Percentiles rank a stretch among this genome's conserved stretches.
These are phyloP conservation scores for Achroia grisella DNA, from an alignment of 1,140 invertebrate species.

Conservation along the genomic window DNA sequence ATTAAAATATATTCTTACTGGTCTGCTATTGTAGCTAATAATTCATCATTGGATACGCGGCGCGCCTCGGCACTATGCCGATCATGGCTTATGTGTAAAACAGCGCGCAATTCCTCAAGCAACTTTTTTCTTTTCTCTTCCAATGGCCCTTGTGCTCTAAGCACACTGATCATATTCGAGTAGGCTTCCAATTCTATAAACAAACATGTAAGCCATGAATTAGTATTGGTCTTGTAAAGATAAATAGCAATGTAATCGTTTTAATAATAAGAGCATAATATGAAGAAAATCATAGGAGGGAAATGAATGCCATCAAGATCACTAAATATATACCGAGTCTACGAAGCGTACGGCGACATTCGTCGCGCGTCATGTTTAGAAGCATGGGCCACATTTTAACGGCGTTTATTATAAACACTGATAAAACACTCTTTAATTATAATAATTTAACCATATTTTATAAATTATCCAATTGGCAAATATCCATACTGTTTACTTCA, in stretches of 20 bases:
- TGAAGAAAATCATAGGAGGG: conserved; percentile 66
- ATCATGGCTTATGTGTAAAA: conserved; percentile 91
- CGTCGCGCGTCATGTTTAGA: conserved; percentile 78
- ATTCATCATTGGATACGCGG: conserved; percentile 92
- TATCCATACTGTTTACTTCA: conserved; percentile 75
- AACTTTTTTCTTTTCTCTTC: conserved; percentile 88
- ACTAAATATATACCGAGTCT: conserved; percentile 82
- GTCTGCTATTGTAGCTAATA: conserved; percentile 89
- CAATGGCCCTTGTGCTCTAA: conserved; percentile 92
- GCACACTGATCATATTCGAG: conserved; percentile 88
- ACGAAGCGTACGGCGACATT: conserved; percentile 89
- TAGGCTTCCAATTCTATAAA: conserved; percentile 92
- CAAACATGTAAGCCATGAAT: conserved; percentile 31
- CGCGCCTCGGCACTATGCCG: conserved; percentile 92
- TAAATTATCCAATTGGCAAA: conserved; percentile 67
- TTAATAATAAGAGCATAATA: conserved; percentile 18
- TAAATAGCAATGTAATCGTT: conserved; percentile 20
- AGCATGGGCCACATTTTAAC: conserved; percentile 69
- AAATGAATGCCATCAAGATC: conserved; percentile 69
- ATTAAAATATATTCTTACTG: conserved; percentile 77
- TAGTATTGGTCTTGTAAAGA: conserved; percentile 16
- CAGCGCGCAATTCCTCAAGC: conserved; percentile 85
- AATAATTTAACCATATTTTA: conserved; percentile 68
- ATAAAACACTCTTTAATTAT: conserved; percentile 50
- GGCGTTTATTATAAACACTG: conserved; percentile 38